These are phyloP conservation scores for Calyptomena viridis DNA, from an alignment of 2,113 vertebrate genomes.

Conservation along the genomic window DNA sequence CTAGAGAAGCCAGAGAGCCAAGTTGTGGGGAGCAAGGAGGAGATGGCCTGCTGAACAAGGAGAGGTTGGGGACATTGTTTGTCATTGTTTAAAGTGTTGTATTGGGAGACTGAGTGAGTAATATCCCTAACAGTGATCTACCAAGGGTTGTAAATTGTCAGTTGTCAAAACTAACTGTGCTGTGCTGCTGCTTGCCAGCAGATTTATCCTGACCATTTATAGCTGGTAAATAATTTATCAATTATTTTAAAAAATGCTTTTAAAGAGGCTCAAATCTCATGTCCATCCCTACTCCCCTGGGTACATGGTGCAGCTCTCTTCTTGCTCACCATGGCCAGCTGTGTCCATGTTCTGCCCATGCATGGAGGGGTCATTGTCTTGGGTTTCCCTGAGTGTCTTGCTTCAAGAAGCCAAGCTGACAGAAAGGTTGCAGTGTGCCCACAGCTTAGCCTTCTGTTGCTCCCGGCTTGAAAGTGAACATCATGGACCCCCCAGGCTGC, in stretches of 20 bases:
- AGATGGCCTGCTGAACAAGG: neutral
- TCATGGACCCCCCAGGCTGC: neutral
- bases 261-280: neutral
- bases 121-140: neutral
- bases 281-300: neutral
- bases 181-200: neutral
- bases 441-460: neutral
- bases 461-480: neutral
- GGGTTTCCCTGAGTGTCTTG: neutral
- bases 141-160: neutral
- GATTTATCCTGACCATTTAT: slow-evolving; percentile 1
- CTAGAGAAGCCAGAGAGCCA: neutral
- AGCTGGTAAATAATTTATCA: neutral
- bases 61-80: neutral
- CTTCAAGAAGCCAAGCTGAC: neutral
- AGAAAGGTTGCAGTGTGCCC: neutral
- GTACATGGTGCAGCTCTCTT: neutral
- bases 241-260: neutral
- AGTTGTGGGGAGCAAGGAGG: neutral
- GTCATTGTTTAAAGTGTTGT: neutral
- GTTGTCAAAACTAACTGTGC: neutral
- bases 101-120: neutral
- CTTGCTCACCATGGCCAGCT: accelerated
- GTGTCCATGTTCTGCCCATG: accelerated
- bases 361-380: accelerated